phyloP scores from a whole-genome alignment of 2,113 vertebrate species.

The Entomyzon cyanotis region DNA sequence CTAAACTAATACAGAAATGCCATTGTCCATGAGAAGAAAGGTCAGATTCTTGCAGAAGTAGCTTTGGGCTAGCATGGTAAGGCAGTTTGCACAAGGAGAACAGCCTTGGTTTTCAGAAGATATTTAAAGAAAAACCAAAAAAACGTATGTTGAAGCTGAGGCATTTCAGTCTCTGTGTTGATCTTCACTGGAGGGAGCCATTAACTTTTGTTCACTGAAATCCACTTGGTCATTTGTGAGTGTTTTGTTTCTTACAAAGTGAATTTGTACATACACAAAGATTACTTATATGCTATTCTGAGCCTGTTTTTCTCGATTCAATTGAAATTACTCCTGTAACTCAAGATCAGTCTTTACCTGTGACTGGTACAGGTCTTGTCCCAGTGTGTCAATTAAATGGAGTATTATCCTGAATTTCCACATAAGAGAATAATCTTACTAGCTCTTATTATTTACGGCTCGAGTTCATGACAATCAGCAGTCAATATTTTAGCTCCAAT shows the following conservation, averaged over 20 bases:
- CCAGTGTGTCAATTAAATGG: not conserved
- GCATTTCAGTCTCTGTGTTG: not conserved
- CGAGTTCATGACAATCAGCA: not conserved
- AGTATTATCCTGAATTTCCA: not conserved
- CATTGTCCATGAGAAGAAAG: not conserved
- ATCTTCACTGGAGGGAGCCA: not conserved
- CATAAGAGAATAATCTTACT: not conserved
- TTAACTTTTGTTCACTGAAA: not conserved
- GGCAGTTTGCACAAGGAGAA: not conserved
- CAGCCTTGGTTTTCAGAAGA: not conserved
- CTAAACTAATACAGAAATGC: not conserved
- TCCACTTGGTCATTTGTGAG: not conserved
- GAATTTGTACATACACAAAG: not conserved
- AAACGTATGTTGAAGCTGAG: not conserved
- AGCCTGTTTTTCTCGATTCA: not conserved
- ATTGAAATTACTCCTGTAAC: not conserved
- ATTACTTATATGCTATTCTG: not conserved
- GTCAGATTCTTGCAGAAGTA: not conserved
- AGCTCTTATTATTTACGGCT: not conserved
- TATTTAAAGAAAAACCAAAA: not conserved
- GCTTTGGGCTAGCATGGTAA: not conserved
- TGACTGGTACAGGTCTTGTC: not conserved
- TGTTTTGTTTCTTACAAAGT: not conserved
- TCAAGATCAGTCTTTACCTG: not conserved
- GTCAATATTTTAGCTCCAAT: not conserved